Percentiles rank a stretch among this genome's conserved stretches.
phyloP scores from a whole-genome alignment of 2,797 vertebrate species.

The Lacerta bilineata region DNA sequence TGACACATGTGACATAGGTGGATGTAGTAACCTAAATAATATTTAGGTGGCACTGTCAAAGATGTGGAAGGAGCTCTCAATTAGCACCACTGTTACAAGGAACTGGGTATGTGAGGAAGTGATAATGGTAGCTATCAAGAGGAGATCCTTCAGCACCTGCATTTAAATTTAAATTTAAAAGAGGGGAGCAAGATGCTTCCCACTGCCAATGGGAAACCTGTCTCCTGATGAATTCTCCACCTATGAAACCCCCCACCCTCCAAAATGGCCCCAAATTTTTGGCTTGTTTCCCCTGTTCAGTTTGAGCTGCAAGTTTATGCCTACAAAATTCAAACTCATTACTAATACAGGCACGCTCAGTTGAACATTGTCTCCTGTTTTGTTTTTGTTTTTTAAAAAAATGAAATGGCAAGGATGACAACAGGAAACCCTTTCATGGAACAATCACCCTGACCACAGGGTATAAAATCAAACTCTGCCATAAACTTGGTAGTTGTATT shows the following conservation, averaged over 20 bases:
- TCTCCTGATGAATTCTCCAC: background rate
- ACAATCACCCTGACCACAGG: background rate
- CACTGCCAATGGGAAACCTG: background rate
- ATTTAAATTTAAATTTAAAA: background rate
- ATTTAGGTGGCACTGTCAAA: no score
- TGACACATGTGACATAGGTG: no score
- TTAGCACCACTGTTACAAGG: no score
- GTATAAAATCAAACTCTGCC: background rate
- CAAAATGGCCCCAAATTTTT: background rate
- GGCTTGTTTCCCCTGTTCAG: background rate
- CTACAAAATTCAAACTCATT: background rate
- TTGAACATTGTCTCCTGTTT: background rate
- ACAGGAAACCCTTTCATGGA: conserved; percentile 8
- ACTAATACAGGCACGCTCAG: background rate
- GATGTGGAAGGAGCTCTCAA: no score
- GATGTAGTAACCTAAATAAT: no score
- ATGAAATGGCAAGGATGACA: background rate
- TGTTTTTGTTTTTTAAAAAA: no score
- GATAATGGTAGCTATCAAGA: no score
- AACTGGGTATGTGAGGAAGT: no score
- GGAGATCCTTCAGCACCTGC: no score
- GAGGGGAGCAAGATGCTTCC: background rate
- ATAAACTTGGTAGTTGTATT: background rate
- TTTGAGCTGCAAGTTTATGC: background rate
- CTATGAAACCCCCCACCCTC: background rate